These are phyloP conservation scores for Agrotis clavis DNA, from an alignment of 2,888 invertebrate genomes.

Conservation along the genomic window DNA sequence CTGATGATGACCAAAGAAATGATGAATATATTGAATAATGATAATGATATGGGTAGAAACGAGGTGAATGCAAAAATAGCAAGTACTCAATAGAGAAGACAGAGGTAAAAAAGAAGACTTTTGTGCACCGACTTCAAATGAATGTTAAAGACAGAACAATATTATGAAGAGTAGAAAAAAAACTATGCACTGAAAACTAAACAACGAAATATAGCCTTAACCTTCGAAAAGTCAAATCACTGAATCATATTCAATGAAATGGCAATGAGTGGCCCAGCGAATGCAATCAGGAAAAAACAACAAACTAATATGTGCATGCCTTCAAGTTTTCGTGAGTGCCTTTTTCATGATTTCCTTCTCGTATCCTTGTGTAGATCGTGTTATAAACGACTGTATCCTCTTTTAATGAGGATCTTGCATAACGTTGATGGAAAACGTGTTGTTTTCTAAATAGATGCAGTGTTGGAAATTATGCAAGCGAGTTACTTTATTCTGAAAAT, in stretches of 20 bases:
- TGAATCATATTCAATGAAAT: slow-evolving; percentile 6
- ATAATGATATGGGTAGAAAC: not conserved
- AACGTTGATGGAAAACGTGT: slow-evolving; percentile 24
- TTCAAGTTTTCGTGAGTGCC: slow-evolving; percentile 21
- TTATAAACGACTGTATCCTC: slow-evolving; percentile 55
- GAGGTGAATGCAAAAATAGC: not conserved
- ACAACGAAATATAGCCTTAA: too few species aligned
- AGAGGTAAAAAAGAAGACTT: not conserved
- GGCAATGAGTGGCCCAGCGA: slow-evolving; percentile 6
- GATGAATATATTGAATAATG: not conserved
- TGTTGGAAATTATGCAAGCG: not conserved
- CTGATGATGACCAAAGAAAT: too few species aligned
- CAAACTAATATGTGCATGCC: slow-evolving; percentile 1
- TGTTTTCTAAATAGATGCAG: slow-evolving; percentile 48
- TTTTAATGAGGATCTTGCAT: slow-evolving; percentile 48
- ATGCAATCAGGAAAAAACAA: slow-evolving; percentile 5
- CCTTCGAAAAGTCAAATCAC: slow-evolving; percentile 4
- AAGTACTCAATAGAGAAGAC: not conserved
- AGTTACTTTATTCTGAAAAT: not conserved
- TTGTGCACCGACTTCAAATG: not conserved
- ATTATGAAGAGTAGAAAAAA: not conserved
- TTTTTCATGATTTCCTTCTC: slow-evolving; percentile 50
- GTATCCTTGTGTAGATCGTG: slow-evolving; percentile 53
- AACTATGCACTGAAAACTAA: not conserved
- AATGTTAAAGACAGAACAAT: not conserved